Conservation (phyloP, 2,888 invertebrate species). For the Choristoneura rosaceana region DNA sequence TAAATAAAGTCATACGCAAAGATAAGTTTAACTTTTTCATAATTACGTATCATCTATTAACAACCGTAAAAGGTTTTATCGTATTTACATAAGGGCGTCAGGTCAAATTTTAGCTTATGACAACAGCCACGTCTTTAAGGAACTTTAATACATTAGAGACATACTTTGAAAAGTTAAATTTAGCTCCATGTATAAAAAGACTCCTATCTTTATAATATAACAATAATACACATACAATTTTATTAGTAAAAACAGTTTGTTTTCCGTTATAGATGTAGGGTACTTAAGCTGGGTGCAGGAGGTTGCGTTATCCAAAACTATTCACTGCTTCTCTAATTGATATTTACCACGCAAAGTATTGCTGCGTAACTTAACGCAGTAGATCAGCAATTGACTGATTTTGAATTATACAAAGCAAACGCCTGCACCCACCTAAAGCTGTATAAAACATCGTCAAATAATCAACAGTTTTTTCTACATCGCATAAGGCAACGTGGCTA, state of each 20-base stretch:
- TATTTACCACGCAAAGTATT: slow-evolving; percentile 8
- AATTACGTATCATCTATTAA: background rate
- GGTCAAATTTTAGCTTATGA: too few species aligned
- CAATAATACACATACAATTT: slow-evolving; percentile 7
- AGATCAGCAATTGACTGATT: background rate
- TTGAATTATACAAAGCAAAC: background rate
- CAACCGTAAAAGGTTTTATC: too few species aligned
- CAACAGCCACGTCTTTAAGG: background rate
- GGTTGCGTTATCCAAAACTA: slow-evolving; percentile 2
- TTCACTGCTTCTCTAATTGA: background rate
- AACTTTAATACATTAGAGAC: background rate
- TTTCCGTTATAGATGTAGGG: background rate
- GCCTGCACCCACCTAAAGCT: slow-evolving; percentile 7
- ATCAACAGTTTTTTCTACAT: slow-evolving; percentile 26
- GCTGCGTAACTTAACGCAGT: background rate
- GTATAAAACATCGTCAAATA: slow-evolving; percentile 4
- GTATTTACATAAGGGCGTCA: too few species aligned
- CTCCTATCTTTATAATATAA: slow-evolving; percentile 9
- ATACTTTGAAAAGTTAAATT: background rate
- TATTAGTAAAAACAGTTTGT: slow-evolving; percentile 17
- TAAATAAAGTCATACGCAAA: background rate
- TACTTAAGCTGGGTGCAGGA: slow-evolving; percentile 12
- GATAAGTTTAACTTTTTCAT: background rate
- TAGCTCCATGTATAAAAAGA: background rate
- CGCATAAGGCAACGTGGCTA: slow-evolving; percentile 25